Evolutionary conservation across 2,888 invertebrate species (phyloP), one percentile per base, ranked within the genome.

Genomic region (Drosophila nigricruria): DNA sequence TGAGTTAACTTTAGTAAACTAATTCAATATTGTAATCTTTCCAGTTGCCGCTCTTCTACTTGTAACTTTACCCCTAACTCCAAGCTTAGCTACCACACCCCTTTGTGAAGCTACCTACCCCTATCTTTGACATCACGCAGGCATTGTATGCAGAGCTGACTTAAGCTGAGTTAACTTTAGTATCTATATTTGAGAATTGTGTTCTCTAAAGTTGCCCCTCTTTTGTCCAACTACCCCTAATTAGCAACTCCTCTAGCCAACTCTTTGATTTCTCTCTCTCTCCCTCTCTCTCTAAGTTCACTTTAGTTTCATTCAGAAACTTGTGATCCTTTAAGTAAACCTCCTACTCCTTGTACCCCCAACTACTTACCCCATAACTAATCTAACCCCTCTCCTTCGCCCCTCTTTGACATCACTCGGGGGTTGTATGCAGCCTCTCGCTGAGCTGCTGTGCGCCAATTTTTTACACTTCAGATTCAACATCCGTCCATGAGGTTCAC

Each of bases 401-500:
- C 57, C 38, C 23, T 74, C 78, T 76, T 82, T 85, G 85, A 79
- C 77, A 70, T 79, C 75, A 83, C 76, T 77, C 79, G 81, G 87
- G 81, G 87, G 82, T 79, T 87, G 88, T 85, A 87, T 78, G 88
- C 88, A 87, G 84, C 78, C 82, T 67, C 71, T 43, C 74, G 65
- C 62, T 63, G 72, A 80, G 82, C 75, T 75, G 75, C 81, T 82
- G 88, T 79, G 88, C 88, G 83, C 86, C 72, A 82, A 81, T 77
- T 87, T 49, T 82, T 84, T 78, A 87, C 88, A 87, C 88, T 88
- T 87, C 88, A 82, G 77, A 88, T 86, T 85, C 50, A 82, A 87
- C 82, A 87, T 87, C 87, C 87, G 87, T 87, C 87, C 87, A 87
- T 81, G 77, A 80, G 82, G 87, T 88, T 87, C 87, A 87, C 82